Percentiles rank a stretch among this genome's conserved stretches.
Evolutionary conservation across 2,888 invertebrate genomes (phyloP).

Genomic region (Alviniconcha strummeri): DNA sequence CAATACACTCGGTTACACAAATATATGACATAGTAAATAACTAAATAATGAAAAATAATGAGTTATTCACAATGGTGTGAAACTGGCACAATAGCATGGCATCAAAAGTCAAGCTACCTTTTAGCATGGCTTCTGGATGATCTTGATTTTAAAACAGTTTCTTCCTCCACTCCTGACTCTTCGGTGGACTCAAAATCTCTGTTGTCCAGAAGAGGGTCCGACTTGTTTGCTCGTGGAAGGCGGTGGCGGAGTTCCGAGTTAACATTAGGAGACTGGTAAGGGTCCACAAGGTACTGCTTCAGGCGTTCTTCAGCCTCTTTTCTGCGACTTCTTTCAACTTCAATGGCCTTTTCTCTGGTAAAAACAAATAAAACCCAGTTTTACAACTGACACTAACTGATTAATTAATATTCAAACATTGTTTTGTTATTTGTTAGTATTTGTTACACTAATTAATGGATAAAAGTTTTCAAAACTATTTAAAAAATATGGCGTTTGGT

Average conservation of each 20-base stretch:
- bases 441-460: too few species aligned
- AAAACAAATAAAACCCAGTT: not conserved
- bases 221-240: slow-evolving; percentile 64
- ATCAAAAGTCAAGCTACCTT: not conserved
- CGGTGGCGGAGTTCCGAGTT: slow-evolving; percentile 64
- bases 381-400: too few species aligned
- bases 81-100: too few species aligned
- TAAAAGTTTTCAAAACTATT: too few species aligned
- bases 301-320: slow-evolving; percentile 55
- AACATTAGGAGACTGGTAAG: slow-evolving; percentile 65
- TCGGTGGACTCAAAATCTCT: not conserved
- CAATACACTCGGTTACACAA: too few species aligned
- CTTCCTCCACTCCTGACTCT: slow-evolving; percentile 6
- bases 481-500: too few species aligned
- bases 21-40: too few species aligned
- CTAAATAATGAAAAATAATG: too few species aligned
- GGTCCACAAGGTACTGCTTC: slow-evolving; percentile 58
- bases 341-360: slow-evolving; percentile 57
- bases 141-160: not conserved
- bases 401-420: too few species aligned
- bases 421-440: too few species aligned
- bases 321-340: slow-evolving; percentile 52
- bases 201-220: slow-evolving; percentile 46
- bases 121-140: not conserved
- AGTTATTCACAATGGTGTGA: too few species aligned